Base-by-base conservation (phyloP, 2,113 vertebrate species). In the Stictonetta naevosa region DNA sequence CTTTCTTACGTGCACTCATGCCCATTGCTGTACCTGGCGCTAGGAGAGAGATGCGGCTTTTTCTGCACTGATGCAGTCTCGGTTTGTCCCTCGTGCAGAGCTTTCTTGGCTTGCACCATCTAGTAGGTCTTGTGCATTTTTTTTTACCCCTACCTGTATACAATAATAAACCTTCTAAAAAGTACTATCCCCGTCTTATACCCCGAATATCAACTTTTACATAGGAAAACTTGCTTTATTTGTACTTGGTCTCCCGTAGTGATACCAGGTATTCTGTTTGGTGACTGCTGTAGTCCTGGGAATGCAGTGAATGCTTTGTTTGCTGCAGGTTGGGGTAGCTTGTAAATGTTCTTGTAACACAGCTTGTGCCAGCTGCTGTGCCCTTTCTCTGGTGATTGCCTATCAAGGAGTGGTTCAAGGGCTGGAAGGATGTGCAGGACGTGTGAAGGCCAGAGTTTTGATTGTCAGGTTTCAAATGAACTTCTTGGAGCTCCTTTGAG, bases 21-120 rank as follows among this genome's bases (percentile, higher is more conserved):
- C 42, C 52, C 22, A 0, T 58, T 34, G 36, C 55, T 0, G 0
- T 44, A 38, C 19, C 31, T 20, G 38, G 58, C 0, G 4, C 1
- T 19, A 84, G 69, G 44, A 83, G 77, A 23, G 56, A 73, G 60
- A 38, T 1, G 8, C 50, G 29, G 15, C 40, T 46, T 58, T 69
- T 46, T 64, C 31, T 33, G 53, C 48, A 33, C n/a, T 31, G 36
- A 50, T 25, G 83, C 44, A 59, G 23, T 64, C 38, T 80, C 31
- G 29, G 55, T n/a, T 66, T 77, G 58, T 64, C 52, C 66, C 62
- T 63, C 86, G 29, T 12, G 64, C 56, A 40, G 69, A 76, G 46
- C 36, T 28, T 48, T 42, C 26, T 52, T 73, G 21, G 22, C 44
- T 19, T 31, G 69, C 31, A 64, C 56, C 71, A 87, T 42, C 76